Evolutionary conservation across 2,113 vertebrate species (phyloP).

Genomic region (Tyrannus savana): DNA sequence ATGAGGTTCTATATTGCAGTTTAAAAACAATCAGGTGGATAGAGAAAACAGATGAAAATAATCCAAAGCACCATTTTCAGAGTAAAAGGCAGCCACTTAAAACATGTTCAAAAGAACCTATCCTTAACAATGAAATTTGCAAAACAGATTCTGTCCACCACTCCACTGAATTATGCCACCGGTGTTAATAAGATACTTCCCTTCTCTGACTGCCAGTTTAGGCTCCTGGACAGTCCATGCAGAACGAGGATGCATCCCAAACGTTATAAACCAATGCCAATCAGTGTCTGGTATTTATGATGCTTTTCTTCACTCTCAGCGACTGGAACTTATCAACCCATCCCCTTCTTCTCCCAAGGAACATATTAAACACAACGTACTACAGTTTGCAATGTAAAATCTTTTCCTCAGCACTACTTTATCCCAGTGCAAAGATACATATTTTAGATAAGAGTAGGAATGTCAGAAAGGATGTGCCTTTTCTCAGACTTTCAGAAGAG

Average conservation of each 20-base stretch:
- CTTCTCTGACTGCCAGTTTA: not conserved
- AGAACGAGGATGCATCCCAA: not conserved
- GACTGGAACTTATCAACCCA: not conserved
- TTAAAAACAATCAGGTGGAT: constrained; percentile 38
- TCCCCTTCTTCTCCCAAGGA: not conserved
- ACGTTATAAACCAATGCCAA: not conserved
- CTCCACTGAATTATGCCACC: not conserved
- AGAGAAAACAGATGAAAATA: constrained; percentile 55
- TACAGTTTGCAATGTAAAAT: not conserved
- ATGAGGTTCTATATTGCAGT: constrained; percentile 55
- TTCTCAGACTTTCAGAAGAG: not conserved
- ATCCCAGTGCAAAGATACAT: not conserved
- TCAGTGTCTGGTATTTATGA: not conserved
- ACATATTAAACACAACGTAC: not conserved
- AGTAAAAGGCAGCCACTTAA: constrained; percentile 19
- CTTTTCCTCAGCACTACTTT: not conserved
- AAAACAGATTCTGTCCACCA: constrained; percentile 36
- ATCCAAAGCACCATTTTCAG: not conserved
- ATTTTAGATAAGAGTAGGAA: not conserved
- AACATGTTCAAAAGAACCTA: not conserved
- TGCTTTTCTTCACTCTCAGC: not conserved
- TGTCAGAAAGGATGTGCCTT: not conserved
- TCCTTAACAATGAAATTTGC: constrained; percentile 2
- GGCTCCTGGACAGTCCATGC: fast-evolving
- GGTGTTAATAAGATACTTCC: constrained; percentile 1